A percentile compares a stretch with the other conserved stretches of the same genome.
Conservation (phyloP, 2,888 invertebrate species). For the Thera obeliscata region DNA sequence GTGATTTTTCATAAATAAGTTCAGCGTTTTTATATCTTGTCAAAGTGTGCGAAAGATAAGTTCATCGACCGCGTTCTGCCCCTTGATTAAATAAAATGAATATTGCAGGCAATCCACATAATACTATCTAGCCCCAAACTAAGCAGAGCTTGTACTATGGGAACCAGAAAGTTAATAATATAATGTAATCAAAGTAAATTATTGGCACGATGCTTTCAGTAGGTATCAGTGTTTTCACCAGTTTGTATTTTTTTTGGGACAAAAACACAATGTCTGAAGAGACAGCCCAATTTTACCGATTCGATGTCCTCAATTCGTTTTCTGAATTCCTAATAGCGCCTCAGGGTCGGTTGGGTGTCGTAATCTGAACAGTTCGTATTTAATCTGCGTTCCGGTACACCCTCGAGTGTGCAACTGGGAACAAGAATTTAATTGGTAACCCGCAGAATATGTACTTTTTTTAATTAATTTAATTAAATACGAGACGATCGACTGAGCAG, state of each 20-base stretch:
- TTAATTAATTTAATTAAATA: slow-evolving; percentile 39
- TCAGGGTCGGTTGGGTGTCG: slow-evolving; percentile 64
- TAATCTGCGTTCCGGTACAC: slow-evolving; percentile 67
- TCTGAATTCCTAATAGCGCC: slow-evolving; percentile 78
- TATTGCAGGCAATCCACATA: too few species aligned
- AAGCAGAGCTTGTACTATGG: too few species aligned
- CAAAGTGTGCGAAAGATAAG: too few species aligned
- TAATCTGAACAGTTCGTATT: slow-evolving; percentile 74
- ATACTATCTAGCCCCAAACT: too few species aligned
- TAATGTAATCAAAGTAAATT: too few species aligned
- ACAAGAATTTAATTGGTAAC: slow-evolving; percentile 67
- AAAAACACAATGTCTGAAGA: slow-evolving; percentile 76
- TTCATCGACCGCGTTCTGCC: too few species aligned
- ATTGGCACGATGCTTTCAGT: too few species aligned
- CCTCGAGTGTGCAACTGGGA: slow-evolving; percentile 55
- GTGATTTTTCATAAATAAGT: too few species aligned
- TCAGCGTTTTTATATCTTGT: too few species aligned
- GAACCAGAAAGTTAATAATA: too few species aligned
- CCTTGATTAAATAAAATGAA: too few species aligned
- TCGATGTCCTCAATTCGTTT: slow-evolving; percentile 81
- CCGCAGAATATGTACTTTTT: slow-evolving; percentile 34
- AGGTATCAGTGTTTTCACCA: slow-evolving; percentile 34
- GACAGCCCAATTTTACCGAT: slow-evolving; percentile 80
- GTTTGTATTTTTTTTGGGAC: slow-evolving; percentile 68
- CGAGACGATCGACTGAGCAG: slow-evolving; percentile 14